Evolutionary conservation across 2,888 invertebrate genomes (phyloP), one percentile per base, ranked within the genome.

Genomic region (Pegoplata infirma): DNA sequence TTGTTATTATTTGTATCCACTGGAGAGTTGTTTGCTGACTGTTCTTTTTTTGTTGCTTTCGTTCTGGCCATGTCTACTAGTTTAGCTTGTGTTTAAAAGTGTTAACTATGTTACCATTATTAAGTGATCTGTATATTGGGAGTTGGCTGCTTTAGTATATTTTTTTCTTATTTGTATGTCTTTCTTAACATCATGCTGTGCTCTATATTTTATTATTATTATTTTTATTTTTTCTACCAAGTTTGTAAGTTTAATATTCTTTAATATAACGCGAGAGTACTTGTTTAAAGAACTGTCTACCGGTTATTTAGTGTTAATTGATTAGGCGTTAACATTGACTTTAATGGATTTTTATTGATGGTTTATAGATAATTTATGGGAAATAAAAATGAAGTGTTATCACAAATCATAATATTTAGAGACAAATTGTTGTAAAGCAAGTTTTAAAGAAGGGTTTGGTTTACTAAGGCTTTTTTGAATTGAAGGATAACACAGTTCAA

Each of bases 261-360:
- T n/a, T n/a, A n/a, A n/a, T n/a, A n/a, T n/a, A n/a, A n/a, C n/a
- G n/a, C n/a, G n/a, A n/a, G n/a, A n/a, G n/a, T n/a, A n/a, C n/a
- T n/a, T n/a, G n/a, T n/a, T n/a, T n/a, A n/a, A 46, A 64, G 36
- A 21, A 40, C 56, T 53, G 67, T 68, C 56, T 74, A 67, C 67
- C 71, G 75, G 71, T 61, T 75, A 58, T 75, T 75, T 67, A 74
- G 75, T 79, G 79, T 72, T 79, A 79, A 79, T 79, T 79, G 79
- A 79, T 79, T 75, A 79, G 79, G 79, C 79, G 79, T 79, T 79
- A 75, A 79, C 79, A 71, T 58, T 75, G 79, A 63, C 66, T 67
- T 67, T 75, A 79, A 79, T 75, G 63, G 79, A 61, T 56, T 75
- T 79, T 79, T 75, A 79, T 79, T 72, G 79, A 79, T 75, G 75